Percentiles rank a stretch among this genome's conserved stretches.
These are phyloP conservation scores for Lepidotrigona ventralis DNA, from an alignment of 1,140 invertebrate genomes.

Conservation along the genomic window DNA sequence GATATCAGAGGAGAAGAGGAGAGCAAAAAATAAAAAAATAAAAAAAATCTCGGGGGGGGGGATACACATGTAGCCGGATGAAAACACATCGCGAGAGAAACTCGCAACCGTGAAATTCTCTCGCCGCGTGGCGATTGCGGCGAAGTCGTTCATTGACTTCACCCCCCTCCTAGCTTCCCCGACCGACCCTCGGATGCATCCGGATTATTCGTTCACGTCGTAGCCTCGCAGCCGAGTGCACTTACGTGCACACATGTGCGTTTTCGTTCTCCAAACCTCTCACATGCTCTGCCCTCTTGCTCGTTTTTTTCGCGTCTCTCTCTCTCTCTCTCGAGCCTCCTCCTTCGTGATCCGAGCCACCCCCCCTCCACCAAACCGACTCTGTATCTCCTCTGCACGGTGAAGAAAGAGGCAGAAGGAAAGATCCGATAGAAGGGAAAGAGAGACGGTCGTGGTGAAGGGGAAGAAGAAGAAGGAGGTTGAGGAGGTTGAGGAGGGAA, in stretches of 20 bases:
- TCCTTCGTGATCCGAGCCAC: too few species aligned
- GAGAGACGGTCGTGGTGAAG: neutral
- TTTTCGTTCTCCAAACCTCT: slow-evolving; percentile 24
- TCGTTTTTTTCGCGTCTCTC: neutral
- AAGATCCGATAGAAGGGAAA: too few species aligned
- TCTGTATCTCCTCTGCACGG: slow-evolving; percentile 35
- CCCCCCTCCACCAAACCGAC: neutral
- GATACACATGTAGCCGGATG: neutral
- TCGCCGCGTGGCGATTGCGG: slow-evolving; percentile 49
- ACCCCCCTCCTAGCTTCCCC: neutral
- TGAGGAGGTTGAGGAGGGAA: neutral
- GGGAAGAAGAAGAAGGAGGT: neutral
- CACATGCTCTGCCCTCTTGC: too few species aligned
- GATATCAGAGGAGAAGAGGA: too few species aligned
- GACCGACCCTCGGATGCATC: slow-evolving; percentile 44
- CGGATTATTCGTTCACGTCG: slow-evolving; percentile 63
- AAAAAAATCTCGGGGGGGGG: neutral
- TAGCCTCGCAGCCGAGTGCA: slow-evolving; percentile 38
- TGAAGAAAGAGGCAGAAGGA: slow-evolving; percentile 51
- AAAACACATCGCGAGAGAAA: neutral
- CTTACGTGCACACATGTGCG: slow-evolving; percentile 36
- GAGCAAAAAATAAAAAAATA: neutral
- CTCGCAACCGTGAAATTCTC: slow-evolving; percentile 56
- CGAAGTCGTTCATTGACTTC: slow-evolving; percentile 62
- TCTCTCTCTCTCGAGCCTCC: neutral